These are phyloP conservation scores for Drosophila mettleri DNA, from an alignment of 2,888 invertebrate species.

Conservation along the genomic window DNA sequence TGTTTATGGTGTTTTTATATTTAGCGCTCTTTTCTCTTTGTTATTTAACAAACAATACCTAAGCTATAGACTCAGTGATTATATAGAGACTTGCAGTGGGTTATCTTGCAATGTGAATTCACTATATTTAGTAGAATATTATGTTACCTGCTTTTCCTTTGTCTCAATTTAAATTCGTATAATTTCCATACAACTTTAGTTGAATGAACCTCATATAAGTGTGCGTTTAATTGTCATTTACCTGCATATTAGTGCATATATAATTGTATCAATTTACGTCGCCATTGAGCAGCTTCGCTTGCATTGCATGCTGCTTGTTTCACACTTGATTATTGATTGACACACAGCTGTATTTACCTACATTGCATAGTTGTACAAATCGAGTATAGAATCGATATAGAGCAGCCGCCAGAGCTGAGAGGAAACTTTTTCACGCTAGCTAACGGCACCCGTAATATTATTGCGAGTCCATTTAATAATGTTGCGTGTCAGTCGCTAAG, in stretches of 20 bases:
- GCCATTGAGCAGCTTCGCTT: conserved; percentile 32
- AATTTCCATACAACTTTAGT: conserved; percentile 25
- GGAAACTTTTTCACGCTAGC: conserved; percentile 20
- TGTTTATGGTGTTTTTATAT: conserved; percentile 35
- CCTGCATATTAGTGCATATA: conserved; percentile 26
- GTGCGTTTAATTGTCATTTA: conserved; percentile 34
- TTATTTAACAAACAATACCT: conserved; percentile 4
- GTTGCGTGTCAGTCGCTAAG: conserved; percentile 57
- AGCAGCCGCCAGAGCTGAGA: conserved; percentile 44
- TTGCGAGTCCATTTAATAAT: conserved; percentile 35
- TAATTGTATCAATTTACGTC: conserved; percentile 42
- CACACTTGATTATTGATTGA: conserved; percentile 61
- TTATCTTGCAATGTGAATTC: not conserved
- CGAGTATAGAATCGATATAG: conserved; percentile 62
- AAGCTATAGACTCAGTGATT: not conserved
- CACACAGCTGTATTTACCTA: conserved; percentile 31
- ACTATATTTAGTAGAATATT: not conserved
- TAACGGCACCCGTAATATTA: conserved; percentile 23
- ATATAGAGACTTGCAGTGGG: conserved; percentile 4
- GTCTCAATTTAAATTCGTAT: conserved; percentile 10
- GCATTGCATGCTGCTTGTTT: conserved; percentile 37
- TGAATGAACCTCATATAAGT: conserved; percentile 42
- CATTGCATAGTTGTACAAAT: conserved; percentile 26
- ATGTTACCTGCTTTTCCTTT: not conserved
- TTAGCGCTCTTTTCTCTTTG: conserved; percentile 20